These are phyloP conservation scores for Tiliqua scincoides DNA, from an alignment of 2,113 vertebrate species.

Conservation along the genomic window DNA sequence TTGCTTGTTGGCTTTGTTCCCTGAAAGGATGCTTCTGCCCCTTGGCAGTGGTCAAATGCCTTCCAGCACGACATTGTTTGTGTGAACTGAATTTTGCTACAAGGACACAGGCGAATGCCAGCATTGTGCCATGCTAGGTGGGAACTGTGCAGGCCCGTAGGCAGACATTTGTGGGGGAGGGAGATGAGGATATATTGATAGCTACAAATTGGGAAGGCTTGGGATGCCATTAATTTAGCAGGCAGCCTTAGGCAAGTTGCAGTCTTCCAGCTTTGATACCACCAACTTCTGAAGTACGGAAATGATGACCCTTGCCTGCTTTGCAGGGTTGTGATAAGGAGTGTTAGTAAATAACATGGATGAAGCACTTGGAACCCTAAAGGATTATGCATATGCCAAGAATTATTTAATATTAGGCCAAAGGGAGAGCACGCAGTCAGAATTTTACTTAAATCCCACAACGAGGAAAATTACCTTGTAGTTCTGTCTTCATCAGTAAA, in stretches of 20 bases:
- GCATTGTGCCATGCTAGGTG: neutral
- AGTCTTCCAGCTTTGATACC: too few relatives aligned
- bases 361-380: neutral
- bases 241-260: too few relatives aligned
- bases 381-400: too few relatives aligned
- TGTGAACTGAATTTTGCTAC: neutral
- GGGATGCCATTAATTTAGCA: too few relatives aligned
- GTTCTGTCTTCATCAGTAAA: neutral
- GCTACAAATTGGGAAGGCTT: too few relatives aligned
- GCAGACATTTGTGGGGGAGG: neutral
- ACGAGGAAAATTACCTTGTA: too few relatives aligned
- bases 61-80: neutral
- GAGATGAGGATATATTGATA: neutral
- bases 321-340: neutral
- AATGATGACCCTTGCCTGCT: too few relatives aligned
- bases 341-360: neutral
- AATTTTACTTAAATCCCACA: too few relatives aligned
- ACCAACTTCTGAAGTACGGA: too few relatives aligned
- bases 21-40: neutral
- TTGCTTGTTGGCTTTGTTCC: conserved; percentile 35
- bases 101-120: neutral
- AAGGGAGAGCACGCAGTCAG: too few relatives aligned
- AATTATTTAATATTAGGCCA: too few relatives aligned
- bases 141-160: neutral
- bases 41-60: too few relatives aligned